phyloP scores from a whole-genome alignment of 2,797 vertebrate genomes.

The Spinus pinus region DNA sequence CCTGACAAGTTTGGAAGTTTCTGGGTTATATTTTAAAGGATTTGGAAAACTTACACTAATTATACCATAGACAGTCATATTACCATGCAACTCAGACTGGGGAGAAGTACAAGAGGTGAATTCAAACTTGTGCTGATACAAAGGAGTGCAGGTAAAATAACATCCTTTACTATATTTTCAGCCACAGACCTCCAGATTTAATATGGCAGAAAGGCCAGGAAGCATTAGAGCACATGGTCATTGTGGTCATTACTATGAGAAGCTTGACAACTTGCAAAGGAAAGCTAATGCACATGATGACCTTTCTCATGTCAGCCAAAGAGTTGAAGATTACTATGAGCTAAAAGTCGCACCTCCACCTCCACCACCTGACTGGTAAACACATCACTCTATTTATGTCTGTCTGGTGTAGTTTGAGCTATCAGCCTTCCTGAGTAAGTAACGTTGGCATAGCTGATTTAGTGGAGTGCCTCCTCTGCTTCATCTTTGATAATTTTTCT shows the following conservation, averaged over 20 bases:
- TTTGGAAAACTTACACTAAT: neutral
- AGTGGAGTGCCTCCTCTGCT: neutral
- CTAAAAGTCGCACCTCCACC: slow-evolving; percentile 20
- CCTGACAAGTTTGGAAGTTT: neutral
- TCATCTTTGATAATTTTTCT: neutral
- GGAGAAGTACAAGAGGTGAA: neutral
- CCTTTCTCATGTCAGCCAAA: slow-evolving; percentile 15
- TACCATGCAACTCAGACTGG: neutral
- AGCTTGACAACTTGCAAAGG: slow-evolving; percentile 75
- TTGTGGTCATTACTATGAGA: slow-evolving; percentile 77
- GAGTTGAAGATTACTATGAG: slow-evolving; percentile 38
- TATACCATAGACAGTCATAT: neutral
- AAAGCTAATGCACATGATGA: slow-evolving; percentile 29
- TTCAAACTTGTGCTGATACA: neutral
- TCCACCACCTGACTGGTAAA: slow-evolving; percentile 78
- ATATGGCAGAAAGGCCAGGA: slow-evolving; percentile 23
- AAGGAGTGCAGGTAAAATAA: neutral
- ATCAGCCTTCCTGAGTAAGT: neutral
- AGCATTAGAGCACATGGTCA: slow-evolving; percentile 6
- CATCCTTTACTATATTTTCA: slow-evolving; percentile 20
- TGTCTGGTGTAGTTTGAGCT: neutral
- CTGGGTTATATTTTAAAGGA: neutral
- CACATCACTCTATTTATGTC: neutral
- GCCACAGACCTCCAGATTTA: slow-evolving; percentile 25
- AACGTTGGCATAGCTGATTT: neutral